Percentiles rank a stretch among this genome's conserved stretches.
These are phyloP conservation scores for Cryptus armator DNA, from an alignment of 2,888 invertebrate species.

Conservation along the genomic window DNA sequence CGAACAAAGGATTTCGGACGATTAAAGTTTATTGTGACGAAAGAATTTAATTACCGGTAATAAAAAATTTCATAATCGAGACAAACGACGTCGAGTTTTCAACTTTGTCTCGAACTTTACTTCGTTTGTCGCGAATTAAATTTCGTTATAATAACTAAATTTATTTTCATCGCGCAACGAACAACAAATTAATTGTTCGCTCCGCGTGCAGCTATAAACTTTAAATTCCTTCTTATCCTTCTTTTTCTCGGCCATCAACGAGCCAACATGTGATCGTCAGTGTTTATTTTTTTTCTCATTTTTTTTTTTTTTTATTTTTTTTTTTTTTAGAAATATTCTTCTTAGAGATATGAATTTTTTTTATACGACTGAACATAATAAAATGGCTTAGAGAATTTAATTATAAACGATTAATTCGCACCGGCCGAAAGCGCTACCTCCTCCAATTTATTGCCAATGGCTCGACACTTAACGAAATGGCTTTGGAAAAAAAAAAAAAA, in stretches of 20 bases:
- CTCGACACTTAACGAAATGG: conserved; percentile 20
- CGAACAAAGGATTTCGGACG: not conserved
- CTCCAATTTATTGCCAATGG: conserved; percentile 34
- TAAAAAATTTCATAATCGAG: conserved; percentile 9
- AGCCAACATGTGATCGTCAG: conserved; percentile 52
- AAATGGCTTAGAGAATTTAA: conserved; percentile 41
- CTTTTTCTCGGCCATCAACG: conserved; percentile 33
- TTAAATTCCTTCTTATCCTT: conserved; percentile 12
- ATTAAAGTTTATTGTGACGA: not conserved
- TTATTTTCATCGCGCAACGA: not conserved
- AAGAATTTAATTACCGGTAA: conserved; percentile 3
- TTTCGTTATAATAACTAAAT: not conserved
- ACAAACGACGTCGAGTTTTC: not conserved
- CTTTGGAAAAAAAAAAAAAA: conserved; percentile 13
- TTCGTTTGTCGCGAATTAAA: not conserved
- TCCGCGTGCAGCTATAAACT: conserved; percentile 9
- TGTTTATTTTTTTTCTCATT: conserved; percentile 34
- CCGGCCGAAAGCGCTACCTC: conserved; percentile 27
- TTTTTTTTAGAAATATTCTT: conserved; percentile 32
- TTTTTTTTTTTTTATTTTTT: not conserved
- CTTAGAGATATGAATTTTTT: conserved; percentile 12
- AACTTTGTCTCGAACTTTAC: not conserved
- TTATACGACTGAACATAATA: conserved; percentile 28
- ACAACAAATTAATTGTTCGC: not conserved
- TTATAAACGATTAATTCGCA: conserved; percentile 23